Conservation (phyloP, 2,797 vertebrate genomes). For the Coregonus sp. region DNA sequence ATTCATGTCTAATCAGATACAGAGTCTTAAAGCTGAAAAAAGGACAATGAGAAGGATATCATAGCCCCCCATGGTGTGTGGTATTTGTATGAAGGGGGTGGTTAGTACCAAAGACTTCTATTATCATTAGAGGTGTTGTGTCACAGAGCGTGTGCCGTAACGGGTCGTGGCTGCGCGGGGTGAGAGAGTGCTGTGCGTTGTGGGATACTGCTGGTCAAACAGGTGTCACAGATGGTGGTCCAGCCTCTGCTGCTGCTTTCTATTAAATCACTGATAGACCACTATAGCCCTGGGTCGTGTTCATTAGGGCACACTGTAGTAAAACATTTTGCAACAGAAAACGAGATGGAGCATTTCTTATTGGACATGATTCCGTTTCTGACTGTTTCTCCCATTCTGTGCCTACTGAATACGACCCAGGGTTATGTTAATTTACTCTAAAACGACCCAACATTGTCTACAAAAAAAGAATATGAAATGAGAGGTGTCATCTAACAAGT, state of each 20-base stretch:
- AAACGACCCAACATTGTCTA: not conserved
- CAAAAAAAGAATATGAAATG: not conserved
- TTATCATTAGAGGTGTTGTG: not conserved
- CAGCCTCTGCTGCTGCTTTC: conserved; percentile 16
- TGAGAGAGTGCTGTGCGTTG: conserved; percentile 50
- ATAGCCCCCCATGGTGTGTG: conserved; percentile 31
- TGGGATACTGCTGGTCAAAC: conserved; percentile 62
- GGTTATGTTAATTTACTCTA: not conserved
- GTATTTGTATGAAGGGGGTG: conserved; percentile 37
- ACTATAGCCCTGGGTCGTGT: conserved; percentile 11
- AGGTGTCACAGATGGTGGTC: conserved; percentile 63
- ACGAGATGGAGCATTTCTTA: too few species aligned
- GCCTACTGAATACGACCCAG: not conserved
- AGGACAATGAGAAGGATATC: conserved; percentile 41
- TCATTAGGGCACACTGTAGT: not conserved
- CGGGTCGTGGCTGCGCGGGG: conserved; percentile 37
- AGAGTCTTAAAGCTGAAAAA: conserved; percentile 48
- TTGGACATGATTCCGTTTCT: too few species aligned
- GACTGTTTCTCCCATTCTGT: too few species aligned
- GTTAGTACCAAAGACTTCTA: not conserved
- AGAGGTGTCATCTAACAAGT: not conserved
- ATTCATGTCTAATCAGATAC: conserved; percentile 55
- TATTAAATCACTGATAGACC: conserved; percentile 25
- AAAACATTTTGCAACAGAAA: too few species aligned
- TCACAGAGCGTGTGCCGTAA: not conserved